Base-by-base conservation (phyloP, 2,797 vertebrate species). In the Coccyzus lansbergi region DNA sequence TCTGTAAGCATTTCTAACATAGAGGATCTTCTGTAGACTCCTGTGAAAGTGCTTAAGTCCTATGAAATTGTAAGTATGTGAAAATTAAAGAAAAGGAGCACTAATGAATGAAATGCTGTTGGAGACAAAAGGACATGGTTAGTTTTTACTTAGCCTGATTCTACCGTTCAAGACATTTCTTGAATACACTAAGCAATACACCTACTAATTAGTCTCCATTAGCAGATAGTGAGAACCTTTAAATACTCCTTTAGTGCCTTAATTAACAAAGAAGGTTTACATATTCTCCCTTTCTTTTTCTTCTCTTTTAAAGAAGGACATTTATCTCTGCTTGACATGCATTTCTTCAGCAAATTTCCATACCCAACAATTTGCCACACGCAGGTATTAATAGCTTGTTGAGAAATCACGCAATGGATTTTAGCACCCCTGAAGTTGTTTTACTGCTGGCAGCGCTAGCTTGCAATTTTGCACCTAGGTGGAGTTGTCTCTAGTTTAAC, bases 251-350 rank as follows among this genome's bases (percentile, higher is more conserved):
- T 86, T 74, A 91, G 69, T 83, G 53, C 20, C 48, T 76, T 94
- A 87, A 92, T 95, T 92, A 93, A 78, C 58, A 58, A 67, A 64
- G 62, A 83, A 26, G 21, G 34, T 52, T 94, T 94, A 71, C 51
- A 65, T 68, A 58, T 9, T 84, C 36, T 87, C 53, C 33, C 29
- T 72, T 85, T 87, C 48, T 88, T 81, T 88, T 88, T 53, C 64
- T 75, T 88, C 25, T 38, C 18, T 79, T 87, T 86, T 89, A 89
- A 94, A 78, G 44, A 83, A 76, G 59, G 58, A 81, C 89, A 85
- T 95, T 89, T 93, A 91, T 93, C 72, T 95, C 93, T 87, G 88
- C 90, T 94, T 93, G 86, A 83, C 58, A 78, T 91, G 76, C 38
- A 76, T 96, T 94, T 94, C 49, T 94, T 83, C 79, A 83, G 58